phyloP scores from a whole-genome alignment of 2,797 vertebrate species.

The Girardinus metallicus region DNA sequence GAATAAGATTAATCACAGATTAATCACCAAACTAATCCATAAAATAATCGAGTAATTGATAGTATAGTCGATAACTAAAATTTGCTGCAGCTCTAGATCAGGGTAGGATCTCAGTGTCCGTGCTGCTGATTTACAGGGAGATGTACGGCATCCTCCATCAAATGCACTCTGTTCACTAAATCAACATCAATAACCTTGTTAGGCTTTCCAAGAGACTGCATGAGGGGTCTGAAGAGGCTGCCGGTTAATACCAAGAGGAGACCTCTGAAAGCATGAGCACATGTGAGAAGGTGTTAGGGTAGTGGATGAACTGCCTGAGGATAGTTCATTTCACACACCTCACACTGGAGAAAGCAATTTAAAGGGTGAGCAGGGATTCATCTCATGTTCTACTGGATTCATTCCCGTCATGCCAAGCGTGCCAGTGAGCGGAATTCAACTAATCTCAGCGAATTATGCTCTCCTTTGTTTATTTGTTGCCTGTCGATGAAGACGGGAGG shows the following conservation, averaged over 20 bases:
- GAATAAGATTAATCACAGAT: too few species aligned
- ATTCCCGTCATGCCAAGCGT: neutral
- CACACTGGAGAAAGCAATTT: slow-evolving; percentile 41
- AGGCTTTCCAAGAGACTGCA: slow-evolving; percentile 35
- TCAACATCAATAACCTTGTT: slow-evolving; percentile 55
- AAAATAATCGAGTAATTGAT: too few species aligned
- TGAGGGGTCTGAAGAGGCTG: slow-evolving; percentile 41
- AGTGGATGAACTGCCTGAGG: slow-evolving; percentile 32
- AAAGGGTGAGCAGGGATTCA: slow-evolving; percentile 35
- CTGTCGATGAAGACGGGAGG: neutral
- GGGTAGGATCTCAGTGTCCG: slow-evolving; percentile 8
- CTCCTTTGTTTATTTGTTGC: slow-evolving; percentile 23
- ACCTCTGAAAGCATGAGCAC: slow-evolving; percentile 7
- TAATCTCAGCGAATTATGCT: slow-evolving; percentile 14
- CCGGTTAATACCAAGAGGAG: slow-evolving; percentile 27
- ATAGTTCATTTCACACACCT: slow-evolving; percentile 29
- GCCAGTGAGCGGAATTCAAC: slow-evolving; percentile 1
- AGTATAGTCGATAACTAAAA: too few species aligned
- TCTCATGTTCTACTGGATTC: slow-evolving; percentile 36
- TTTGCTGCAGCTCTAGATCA: too few species aligned
- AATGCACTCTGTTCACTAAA: slow-evolving; percentile 44
- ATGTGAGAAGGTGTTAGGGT: slow-evolving; percentile 17
- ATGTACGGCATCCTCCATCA: slow-evolving; percentile 32
- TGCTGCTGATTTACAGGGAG: slow-evolving; percentile 42
- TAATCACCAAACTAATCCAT: too few species aligned